These are phyloP conservation scores for Pantherophis vulpinus DNA, from an alignment of 2,797 vertebrate species.

Conservation along the genomic window DNA sequence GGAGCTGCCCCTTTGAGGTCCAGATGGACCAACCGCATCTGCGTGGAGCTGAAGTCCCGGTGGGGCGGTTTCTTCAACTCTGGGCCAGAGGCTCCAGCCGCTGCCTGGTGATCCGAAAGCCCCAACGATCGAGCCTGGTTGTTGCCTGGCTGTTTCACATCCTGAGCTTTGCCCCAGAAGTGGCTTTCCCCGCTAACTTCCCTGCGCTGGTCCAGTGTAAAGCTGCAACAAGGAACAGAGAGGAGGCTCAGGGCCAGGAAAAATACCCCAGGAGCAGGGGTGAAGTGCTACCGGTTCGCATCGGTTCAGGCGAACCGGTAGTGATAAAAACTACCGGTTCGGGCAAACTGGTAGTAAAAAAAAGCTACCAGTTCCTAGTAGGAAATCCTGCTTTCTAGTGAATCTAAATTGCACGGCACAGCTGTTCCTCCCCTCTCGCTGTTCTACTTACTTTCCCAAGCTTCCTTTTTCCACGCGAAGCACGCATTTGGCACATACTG, in stretches of 20 bases:
- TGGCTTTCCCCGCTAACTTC: conserved; percentile 11
- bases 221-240: conserved; percentile 13
- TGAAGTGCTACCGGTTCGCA: too few species aligned
- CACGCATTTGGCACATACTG: too few species aligned
- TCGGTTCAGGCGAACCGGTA: too few species aligned
- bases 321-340: too few species aligned
- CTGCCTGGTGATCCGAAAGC: not conserved
- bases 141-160: accelerated
- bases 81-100: not conserved
- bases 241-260: not conserved
- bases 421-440: too few species aligned
- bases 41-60: conserved; percentile 28
- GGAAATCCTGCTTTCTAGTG: too few species aligned
- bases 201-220: conserved; percentile 55
- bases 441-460: too few species aligned
- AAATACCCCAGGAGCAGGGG: not conserved
- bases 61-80: conserved; percentile 13
- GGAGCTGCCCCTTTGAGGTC: conserved; percentile 80
- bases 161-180: conserved; percentile 48
- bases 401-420: too few species aligned
- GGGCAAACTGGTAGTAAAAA: too few species aligned
- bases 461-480: too few species aligned
- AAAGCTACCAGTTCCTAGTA: too few species aligned
- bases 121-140: conserved; percentile 18
- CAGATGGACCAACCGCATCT: conserved; percentile 74